Evolutionary conservation across 2,113 vertebrate species (phyloP), one percentile per base, ranked within the genome.

Genomic region (Oreocharis arfaki): DNA sequence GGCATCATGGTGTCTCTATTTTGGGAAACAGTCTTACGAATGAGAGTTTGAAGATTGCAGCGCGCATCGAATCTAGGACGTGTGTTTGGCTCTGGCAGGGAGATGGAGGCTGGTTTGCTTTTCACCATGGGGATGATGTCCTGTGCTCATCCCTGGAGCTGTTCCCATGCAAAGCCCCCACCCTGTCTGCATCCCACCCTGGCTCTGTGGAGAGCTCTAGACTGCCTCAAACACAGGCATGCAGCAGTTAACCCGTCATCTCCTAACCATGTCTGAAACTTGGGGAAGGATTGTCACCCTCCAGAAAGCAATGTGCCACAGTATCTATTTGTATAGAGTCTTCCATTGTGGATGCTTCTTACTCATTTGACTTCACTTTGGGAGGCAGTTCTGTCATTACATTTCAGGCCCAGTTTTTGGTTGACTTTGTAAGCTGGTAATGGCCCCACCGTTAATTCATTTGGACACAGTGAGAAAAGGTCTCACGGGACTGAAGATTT

Each of bases 1-100:
- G 56, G 73, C 2, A 0, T 90, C 75, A 49, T 9, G 37, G 37
- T 83, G 57, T 15, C 82, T 80, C 69, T 96, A 6, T 92, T 96
- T 95, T 26, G 46, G 70, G 92, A 49, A 53, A 4, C 10, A 75
- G 61, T 23, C 2, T 0, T 52, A 79, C 1, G 1, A 53, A n/a
- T 35, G 44, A 46, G 39, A 52, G 44, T 32, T 63, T 76, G 73
- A 74, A 47, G 46, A 75, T 20, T 9, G 4, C 57, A 67, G 53
- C 0, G 0, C 33, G 18, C n/a, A 32, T 73, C 3, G 10, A 84
- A 95, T 89, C 69, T 61, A 6, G 85, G 64, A 63, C 0, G 0
- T 1, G 13, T 61, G 68, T 67, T 93, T 2, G 1, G 39, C 74
- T 89, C 17, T 84, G 39, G 44, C 39, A 63, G 63, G 53, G 37